Percentiles rank a stretch among this genome's conserved stretches.
Evolutionary conservation across 2,888 invertebrate species (phyloP).

Genomic region (Anthophora plumipes): DNA sequence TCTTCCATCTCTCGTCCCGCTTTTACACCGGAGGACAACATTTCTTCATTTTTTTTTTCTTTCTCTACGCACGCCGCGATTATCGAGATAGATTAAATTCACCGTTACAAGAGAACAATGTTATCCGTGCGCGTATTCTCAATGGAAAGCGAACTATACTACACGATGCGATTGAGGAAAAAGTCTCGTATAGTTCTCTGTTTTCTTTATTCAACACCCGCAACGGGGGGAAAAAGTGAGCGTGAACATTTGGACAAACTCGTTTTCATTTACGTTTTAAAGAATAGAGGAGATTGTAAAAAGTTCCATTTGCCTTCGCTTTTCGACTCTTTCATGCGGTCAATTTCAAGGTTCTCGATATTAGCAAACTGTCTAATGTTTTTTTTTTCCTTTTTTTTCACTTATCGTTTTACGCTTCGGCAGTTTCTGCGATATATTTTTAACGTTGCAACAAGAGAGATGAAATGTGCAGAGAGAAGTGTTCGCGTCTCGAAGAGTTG

Average conservation of each 20-base stretch:
- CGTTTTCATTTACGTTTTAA: constrained; percentile 16
- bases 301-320: neutral
- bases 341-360: neutral
- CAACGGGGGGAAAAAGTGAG: constrained; percentile 44
- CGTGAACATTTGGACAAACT: constrained; percentile 27
- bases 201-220: constrained; percentile 16
- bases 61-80: constrained; percentile 11
- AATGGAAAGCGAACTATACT: constrained; percentile 11
- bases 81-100: constrained; percentile 28
- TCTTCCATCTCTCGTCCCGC: constrained; percentile 12
- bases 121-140: constrained; percentile 19
- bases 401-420: neutral
- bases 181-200: neutral
- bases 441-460: neutral
- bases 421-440: neutral
- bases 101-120: constrained; percentile 17
- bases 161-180: constrained; percentile 2
- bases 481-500: neutral
- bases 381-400: neutral
- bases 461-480: neutral
- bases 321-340: neutral
- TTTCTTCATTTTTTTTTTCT: neutral
- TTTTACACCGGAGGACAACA: neutral
- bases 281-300: too few species aligned
- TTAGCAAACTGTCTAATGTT: neutral